phyloP scores from a whole-genome alignment of 2,888 invertebrate genomes.

The Pardosa pseudoannulata region DNA sequence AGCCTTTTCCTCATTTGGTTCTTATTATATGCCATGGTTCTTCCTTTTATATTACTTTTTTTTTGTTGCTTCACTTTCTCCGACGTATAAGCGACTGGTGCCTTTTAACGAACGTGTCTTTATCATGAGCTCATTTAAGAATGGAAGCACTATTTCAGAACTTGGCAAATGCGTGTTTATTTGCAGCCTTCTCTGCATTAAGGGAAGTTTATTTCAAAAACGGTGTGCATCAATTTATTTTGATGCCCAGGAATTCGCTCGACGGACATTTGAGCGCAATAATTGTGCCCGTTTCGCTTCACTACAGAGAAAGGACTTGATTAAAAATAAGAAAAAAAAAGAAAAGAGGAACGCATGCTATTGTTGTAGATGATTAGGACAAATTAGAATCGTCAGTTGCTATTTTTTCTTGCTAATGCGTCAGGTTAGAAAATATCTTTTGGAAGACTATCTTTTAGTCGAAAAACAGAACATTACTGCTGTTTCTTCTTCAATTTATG shows the following conservation, averaged over 20 bases:
- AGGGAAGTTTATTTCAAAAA: conserved; percentile 66
- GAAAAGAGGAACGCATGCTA: background rate
- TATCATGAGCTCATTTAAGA: conserved; percentile 71
- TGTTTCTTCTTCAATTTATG: too few relatives aligned
- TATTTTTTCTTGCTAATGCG: too few relatives aligned
- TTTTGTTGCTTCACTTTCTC: background rate
- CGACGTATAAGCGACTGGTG: conserved; percentile 20
- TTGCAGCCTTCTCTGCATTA: conserved; percentile 52
- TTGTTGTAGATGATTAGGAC: background rate
- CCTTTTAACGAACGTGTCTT: conserved; percentile 68
- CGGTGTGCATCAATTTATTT: conserved; percentile 67
- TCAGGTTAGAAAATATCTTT: too few relatives aligned
- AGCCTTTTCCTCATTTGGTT: conserved; percentile 46
- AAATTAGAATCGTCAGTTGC: conserved; percentile 5
- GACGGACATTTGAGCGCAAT: conserved; percentile 56
- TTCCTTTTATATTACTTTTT: conserved; percentile 61
- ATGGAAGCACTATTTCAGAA: conserved; percentile 60
- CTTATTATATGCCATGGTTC: conserved; percentile 58
- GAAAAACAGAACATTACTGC: too few relatives aligned
- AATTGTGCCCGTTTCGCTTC: conserved; percentile 41
- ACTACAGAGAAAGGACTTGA: background rate
- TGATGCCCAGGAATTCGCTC: conserved; percentile 59
- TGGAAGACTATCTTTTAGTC: too few relatives aligned
- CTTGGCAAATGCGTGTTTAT: conserved; percentile 63
- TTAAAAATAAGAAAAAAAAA: too few relatives aligned